These are phyloP conservation scores for Carabus problematicus DNA, from an alignment of 2,888 invertebrate genomes.

Conservation along the genomic window DNA sequence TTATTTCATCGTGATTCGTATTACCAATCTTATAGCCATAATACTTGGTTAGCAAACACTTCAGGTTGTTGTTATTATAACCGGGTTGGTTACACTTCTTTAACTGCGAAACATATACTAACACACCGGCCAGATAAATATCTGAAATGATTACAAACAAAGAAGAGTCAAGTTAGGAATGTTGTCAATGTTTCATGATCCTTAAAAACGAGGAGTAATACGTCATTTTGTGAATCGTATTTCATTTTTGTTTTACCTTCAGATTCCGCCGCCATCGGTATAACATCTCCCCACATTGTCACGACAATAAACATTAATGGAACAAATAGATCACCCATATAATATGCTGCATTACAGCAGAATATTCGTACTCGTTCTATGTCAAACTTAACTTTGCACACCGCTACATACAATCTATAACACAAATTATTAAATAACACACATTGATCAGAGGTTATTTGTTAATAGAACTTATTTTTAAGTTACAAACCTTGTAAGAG, in stretches of 20 bases:
- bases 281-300: constrained; percentile 60
- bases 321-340: constrained; percentile 55
- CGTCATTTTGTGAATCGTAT: no score
- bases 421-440: constrained; percentile 17
- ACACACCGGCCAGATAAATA: constrained; percentile 54
- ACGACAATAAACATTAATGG: constrained; percentile 56
- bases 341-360: constrained; percentile 60
- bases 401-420: constrained; percentile 49
- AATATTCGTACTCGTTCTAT: constrained; percentile 58
- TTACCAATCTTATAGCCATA: constrained; percentile 57
- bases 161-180: constrained; percentile 11
- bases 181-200: constrained; percentile 1
- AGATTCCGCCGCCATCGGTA: constrained; percentile 55
- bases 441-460: not conserved
- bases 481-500: constrained; percentile 47
- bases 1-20: constrained; percentile 50
- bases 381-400: constrained; percentile 54
- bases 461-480: not conserved
- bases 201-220: no score
- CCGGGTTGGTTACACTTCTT: constrained; percentile 50
- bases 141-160: constrained; percentile 55
- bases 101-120: constrained; percentile 56
- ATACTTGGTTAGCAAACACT: constrained; percentile 53
- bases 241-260: constrained; percentile 44
- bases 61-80: constrained; percentile 53